Evolutionary conservation across 2,113 vertebrate species (phyloP).

Genomic region (Rutilus rutilus): DNA sequence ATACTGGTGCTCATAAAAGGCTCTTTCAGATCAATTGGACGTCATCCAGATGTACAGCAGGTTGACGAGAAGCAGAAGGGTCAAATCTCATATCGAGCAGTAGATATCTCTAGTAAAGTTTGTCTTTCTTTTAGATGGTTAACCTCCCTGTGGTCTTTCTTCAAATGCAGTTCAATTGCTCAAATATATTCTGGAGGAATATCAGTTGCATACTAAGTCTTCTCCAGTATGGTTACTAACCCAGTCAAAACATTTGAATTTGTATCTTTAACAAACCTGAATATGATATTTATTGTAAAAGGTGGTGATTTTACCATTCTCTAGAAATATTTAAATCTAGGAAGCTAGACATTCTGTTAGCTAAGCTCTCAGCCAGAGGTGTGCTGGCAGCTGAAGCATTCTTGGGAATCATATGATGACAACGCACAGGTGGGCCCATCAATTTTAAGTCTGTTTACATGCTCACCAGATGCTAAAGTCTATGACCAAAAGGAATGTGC

Average conservation of each 20-base stretch:
- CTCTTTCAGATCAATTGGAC: slow-evolving; percentile 65
- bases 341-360: background rate
- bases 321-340: background rate
- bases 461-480: slow-evolving; percentile 73
- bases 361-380: slow-evolving; percentile 46
- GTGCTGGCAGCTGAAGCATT: slow-evolving; percentile 59
- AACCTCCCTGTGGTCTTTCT: background rate
- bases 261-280: no score
- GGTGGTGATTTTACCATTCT: background rate
- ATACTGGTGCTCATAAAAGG: slow-evolving; percentile 59
- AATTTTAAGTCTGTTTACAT: slow-evolving; percentile 70
- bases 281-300: background rate
- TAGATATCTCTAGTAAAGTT: background rate
- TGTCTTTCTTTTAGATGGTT: background rate
- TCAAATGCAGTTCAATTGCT: background rate
- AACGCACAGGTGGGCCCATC: slow-evolving; percentile 75
- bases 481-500: slow-evolving; percentile 55
- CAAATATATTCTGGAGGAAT: background rate
- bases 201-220: background rate
- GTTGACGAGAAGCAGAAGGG: slow-evolving; percentile 33
- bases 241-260: no score
- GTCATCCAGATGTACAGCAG: slow-evolving; percentile 64
- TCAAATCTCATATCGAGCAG: background rate
- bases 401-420: slow-evolving; percentile 66
- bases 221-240: background rate